Evolutionary conservation across 2,888 invertebrate species (phyloP).

Genomic region (Cyrtodaria siliqua): DNA sequence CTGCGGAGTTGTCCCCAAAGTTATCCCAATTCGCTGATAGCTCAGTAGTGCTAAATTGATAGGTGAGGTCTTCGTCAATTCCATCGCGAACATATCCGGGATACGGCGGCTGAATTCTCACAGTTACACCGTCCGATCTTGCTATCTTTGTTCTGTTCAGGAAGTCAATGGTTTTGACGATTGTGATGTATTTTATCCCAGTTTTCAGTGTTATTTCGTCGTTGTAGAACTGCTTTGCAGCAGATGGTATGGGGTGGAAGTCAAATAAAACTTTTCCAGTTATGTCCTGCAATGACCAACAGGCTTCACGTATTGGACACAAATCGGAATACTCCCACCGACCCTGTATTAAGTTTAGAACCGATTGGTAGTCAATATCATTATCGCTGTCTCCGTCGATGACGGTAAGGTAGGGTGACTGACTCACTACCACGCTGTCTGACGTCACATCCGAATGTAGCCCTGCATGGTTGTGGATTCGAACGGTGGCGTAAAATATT

Average conservation of each 20-base stretch:
- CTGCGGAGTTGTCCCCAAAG: constrained; percentile 67
- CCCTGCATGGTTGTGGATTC: constrained; percentile 71
- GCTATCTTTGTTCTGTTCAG: constrained; percentile 60
- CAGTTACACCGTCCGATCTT: constrained; percentile 70
- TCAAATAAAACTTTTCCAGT: constrained; percentile 61
- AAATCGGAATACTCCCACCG: constrained; percentile 70
- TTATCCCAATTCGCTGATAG: constrained; percentile 73
- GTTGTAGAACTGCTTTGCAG: constrained; percentile 55
- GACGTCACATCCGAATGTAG: constrained; percentile 55
- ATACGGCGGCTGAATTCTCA: constrained; percentile 70
- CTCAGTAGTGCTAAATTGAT: constrained; percentile 61
- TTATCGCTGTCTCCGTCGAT: constrained; percentile 53
- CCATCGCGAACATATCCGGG: constrained; percentile 76
- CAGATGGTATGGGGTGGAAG: constrained; percentile 45
- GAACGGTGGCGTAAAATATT: constrained; percentile 61
- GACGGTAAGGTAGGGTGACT: constrained; percentile 50
- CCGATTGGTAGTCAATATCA: constrained; percentile 67
- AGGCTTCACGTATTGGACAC: constrained; percentile 65
- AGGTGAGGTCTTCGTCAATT: constrained; percentile 64
- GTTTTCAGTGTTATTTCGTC: constrained; percentile 69
- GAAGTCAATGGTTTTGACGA: constrained; percentile 64
- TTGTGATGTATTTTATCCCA: constrained; percentile 68
- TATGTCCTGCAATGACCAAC: constrained; percentile 67
- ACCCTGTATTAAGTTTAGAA: constrained; percentile 65
- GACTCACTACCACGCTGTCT: constrained; percentile 68